A percentile compares a stretch with the other conserved stretches of the same genome.
Evolutionary conservation across 2,888 invertebrate genomes (phyloP).

Genomic region (Cephonodes hylas): DNA sequence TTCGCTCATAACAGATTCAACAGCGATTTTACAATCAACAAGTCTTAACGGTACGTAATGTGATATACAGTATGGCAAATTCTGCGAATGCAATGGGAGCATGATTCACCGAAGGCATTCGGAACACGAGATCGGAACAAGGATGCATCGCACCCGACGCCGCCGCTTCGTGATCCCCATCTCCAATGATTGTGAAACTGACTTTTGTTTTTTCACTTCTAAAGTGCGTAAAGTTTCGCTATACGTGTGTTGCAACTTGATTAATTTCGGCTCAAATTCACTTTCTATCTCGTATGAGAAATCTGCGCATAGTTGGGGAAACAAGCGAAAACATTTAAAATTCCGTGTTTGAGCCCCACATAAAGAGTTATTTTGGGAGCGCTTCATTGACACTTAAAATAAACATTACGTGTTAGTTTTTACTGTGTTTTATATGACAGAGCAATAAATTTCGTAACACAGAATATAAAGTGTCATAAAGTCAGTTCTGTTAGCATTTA

Average conservation of each 20-base stretch:
- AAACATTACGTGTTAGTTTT: not conserved
- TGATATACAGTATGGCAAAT: conserved; percentile 43
- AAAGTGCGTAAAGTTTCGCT: conserved; percentile 14
- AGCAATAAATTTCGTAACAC: not conserved
- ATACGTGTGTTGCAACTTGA: conserved; percentile 14
- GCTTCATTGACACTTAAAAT: not conserved
- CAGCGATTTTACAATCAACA: conserved; percentile 50
- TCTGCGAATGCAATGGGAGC: conserved; percentile 52
- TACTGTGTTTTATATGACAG: not conserved
- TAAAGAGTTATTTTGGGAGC: not conserved
- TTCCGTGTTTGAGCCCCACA: not conserved
- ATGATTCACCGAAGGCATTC: conserved; percentile 63
- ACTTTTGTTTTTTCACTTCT: conserved; percentile 10
- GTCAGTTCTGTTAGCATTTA: not conserved
- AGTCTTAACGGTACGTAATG: conserved; percentile 63
- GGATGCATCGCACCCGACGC: conserved; percentile 28
- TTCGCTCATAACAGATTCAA: conserved; percentile 48
- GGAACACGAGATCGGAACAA: conserved; percentile 37
- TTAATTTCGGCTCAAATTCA: conserved; percentile 5
- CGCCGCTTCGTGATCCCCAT: conserved; percentile 21
- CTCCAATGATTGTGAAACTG: conserved; percentile 10
- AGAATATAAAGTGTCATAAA: not conserved
- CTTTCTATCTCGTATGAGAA: conserved; percentile 15
- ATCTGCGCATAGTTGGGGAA: not conserved
- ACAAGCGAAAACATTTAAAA: not conserved